These are phyloP conservation scores for Danio jaintianensis DNA, from an alignment of 2,797 vertebrate genomes.

Conservation along the genomic window DNA sequence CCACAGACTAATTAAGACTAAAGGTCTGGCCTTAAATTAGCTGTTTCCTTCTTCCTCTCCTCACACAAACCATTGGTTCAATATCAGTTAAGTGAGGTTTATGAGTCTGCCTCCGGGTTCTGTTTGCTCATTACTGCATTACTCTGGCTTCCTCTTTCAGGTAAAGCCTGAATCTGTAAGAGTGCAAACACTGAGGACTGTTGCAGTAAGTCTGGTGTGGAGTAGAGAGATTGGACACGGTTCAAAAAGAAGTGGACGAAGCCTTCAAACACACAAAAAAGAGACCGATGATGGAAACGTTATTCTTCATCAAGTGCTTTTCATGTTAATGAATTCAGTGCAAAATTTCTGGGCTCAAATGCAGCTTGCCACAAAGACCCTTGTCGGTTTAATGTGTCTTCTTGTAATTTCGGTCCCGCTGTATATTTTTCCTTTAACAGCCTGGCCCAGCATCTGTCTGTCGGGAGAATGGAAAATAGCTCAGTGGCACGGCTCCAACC, in stretches of 20 bases:
- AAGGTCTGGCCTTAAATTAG: slow-evolving; percentile 5
- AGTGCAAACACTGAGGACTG: not conserved
- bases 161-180: slow-evolving; percentile 8
- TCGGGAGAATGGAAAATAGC: slow-evolving; percentile 61
- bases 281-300: slow-evolving; percentile 32
- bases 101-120: slow-evolving; percentile 4
- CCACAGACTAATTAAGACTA: not conserved
- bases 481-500: slow-evolving; percentile 53
- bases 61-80: slow-evolving; percentile 5
- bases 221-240: slow-evolving; percentile 25
- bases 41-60: slow-evolving; percentile 10
- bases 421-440: slow-evolving; percentile 49
- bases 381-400: slow-evolving; percentile 53
- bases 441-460: slow-evolving; percentile 63
- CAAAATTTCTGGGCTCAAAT: slow-evolving; percentile 42
- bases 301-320: slow-evolving; percentile 54
- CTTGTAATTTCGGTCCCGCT: slow-evolving; percentile 58
- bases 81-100: slow-evolving; percentile 20
- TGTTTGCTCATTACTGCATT: slow-evolving; percentile 28
- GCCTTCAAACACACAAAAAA: slow-evolving; percentile 18
- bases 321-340: slow-evolving; percentile 56
- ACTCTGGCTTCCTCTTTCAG: slow-evolving; percentile 27
- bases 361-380: slow-evolving; percentile 46
- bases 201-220: slow-evolving; percentile 27
- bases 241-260: slow-evolving; percentile 32